These are phyloP conservation scores for Andrena dorsata DNA, from an alignment of 2,888 invertebrate genomes.

Conservation along the genomic window DNA sequence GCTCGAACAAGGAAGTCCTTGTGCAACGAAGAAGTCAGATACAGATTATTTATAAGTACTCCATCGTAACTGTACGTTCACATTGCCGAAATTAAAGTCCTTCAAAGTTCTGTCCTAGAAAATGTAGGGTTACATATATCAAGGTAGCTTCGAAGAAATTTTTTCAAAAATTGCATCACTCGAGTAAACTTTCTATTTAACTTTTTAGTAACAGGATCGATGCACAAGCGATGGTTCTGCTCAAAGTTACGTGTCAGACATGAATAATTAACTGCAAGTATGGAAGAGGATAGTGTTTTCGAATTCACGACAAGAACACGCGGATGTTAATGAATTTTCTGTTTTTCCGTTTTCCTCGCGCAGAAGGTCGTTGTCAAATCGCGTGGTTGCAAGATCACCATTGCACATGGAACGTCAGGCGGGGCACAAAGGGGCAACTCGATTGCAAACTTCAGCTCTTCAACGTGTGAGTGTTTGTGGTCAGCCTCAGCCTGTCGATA, in stretches of 20 bases:
- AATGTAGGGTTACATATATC: neutral
- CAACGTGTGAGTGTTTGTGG: constrained; percentile 12
- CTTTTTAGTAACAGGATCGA: too few relatives aligned
- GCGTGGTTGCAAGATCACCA: neutral
- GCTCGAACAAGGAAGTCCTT: neutral
- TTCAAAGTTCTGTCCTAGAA: neutral
- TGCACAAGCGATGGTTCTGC: too few relatives aligned
- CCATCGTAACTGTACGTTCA: neutral
- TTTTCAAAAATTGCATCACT: too few relatives aligned
- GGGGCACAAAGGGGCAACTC: neutral
- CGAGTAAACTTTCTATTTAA: too few relatives aligned
- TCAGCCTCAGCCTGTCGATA: neutral
- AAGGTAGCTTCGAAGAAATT: neutral
- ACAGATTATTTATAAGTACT: neutral
- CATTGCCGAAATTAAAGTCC: constrained; percentile 1
- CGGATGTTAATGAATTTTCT: neutral
- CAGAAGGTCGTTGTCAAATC: neutral
- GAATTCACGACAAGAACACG: neutral
- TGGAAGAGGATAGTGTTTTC: neutral
- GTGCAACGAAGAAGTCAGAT: neutral
- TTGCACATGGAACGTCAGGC: neutral
- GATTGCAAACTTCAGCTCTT: neutral
- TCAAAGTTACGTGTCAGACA: too few relatives aligned
- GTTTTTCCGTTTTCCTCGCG: neutral
- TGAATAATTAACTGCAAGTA: neutral